phyloP scores from a whole-genome alignment of 2,797 vertebrate genomes.

The Bucorvus abyssinicus region DNA sequence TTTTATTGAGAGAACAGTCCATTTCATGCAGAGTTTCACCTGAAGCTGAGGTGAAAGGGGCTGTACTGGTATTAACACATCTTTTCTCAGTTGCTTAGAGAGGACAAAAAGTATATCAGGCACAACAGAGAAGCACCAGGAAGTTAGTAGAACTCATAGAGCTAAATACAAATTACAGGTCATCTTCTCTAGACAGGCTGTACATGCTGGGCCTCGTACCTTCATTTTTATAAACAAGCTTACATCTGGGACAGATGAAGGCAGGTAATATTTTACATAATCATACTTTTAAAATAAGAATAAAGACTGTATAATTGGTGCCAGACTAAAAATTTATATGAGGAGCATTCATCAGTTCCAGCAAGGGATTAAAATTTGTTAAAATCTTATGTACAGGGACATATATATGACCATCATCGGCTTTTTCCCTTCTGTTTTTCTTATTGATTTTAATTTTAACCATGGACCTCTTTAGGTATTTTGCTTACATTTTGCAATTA shows the following conservation, averaged over 20 bases:
- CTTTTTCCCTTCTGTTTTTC: rapidly evolving
- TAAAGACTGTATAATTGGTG: not conserved
- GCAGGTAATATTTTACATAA: conserved; percentile 2
- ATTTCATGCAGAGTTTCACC: not conserved
- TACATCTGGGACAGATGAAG: not conserved
- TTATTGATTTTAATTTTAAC: not conserved
- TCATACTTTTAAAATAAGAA: conserved; percentile 3
- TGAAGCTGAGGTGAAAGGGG: not conserved
- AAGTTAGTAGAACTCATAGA: not conserved
- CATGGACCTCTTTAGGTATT: not conserved
- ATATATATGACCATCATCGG: not conserved
- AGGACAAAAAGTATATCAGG: not conserved
- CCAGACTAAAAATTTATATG: not conserved
- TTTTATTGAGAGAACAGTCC: not conserved
- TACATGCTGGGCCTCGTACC: not conserved
- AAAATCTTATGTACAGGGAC: not conserved
- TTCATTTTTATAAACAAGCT: not conserved
- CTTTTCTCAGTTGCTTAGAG: not conserved
- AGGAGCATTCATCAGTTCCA: not conserved
- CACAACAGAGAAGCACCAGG: not conserved
- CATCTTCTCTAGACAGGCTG: not conserved
- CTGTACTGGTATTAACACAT: not conserved
- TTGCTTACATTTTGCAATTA: conserved; percentile 41
- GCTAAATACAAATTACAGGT: not conserved
- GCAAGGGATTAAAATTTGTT: not conserved